Base-by-base conservation (phyloP, 2,888 invertebrate species). In the Callyntrura sp. region DNA sequence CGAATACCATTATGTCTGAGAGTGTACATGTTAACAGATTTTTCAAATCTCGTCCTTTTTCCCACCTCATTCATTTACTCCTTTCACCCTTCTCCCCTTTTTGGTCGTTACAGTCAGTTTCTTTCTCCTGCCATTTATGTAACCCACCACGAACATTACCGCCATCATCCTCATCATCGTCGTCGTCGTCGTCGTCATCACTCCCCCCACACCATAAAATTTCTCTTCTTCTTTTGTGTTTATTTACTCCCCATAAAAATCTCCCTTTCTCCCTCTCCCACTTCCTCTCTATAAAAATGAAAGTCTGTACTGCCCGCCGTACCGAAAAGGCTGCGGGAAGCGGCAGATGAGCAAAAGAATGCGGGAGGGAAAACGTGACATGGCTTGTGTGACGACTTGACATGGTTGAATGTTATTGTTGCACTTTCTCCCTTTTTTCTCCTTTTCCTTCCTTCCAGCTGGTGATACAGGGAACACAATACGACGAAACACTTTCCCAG, bases 21-120 rank as follows among this genome's bases (percentile, higher is more conserved):
- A 45, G 55, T 17, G 43, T 85, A 14, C 11, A 85, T 73, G 76
- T 62, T 62, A 85, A 12, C 55, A 84, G 85, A 85, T 85, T 85
- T 76, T 55, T 85, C 85, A 76, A 70, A 85, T 85, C 84, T 85
- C 60, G 60, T 85, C 25, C 62, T 73, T 43, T 43, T 45, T 81
- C 81, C 62, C 62, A 60, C 83, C 83, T 83, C 55, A 48, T 73
- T 73, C 73, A 48, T 73, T 48, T 43, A 43, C 28, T 60, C 60
- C 20, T 17, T 62, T 25, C 20, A 8, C 17, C 57, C 35, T 2
- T 17, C 11, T 62, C 62, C 35, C 35, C 2, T 62, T 62, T 62
- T n/a, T n/a, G n/a, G n/a, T n/a, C n/a, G n/a, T n/a, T n/a, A n/a
- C n/a, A n/a, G 48, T 48, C 48, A 6, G 11, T 48, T 48, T 48